Evolutionary conservation across 2,113 vertebrate genomes (phyloP), one percentile per base, ranked within the genome.

Genomic region (Pipra filicauda): DNA sequence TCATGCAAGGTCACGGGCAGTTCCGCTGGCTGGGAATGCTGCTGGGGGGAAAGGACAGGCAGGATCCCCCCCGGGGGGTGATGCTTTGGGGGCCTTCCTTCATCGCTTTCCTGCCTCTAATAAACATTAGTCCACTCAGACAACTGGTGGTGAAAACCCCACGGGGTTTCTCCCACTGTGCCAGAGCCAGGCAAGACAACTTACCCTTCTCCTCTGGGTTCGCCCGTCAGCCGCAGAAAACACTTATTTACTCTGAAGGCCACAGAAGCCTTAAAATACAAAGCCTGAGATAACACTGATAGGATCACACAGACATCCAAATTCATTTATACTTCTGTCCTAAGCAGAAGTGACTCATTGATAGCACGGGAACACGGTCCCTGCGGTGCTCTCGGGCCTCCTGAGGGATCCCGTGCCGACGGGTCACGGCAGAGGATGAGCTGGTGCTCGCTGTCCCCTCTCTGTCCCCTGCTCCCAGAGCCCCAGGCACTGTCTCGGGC

Each of bases 271-370:
- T 88, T 57, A 67, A 82, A 89, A 91, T 21, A 16, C 81, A 52
- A 44, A 61, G 39, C 41, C 74, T 5, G 9, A 27, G 57, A 81
- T 85, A 94, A 87, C 89, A 23, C 92, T 83, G 91, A 97, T 65
- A 79, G 64, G 84, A 96, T 95, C 69, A 22, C 85, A 70, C 93
- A 95, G 93, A 95, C 91, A 94, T 97, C 96, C 93, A 59, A 23
- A 71, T 18, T 44, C 35, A 95, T 97, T 96, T 93, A 43, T 37
- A 49, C 64, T 14, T 3, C 66, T 12, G 79, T n/a, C 91, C 93
- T 90, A 64, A 95, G 71, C 78, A 20, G 62, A 74, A 96, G 70
- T 57, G 91, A 97, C 93, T 93, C 19, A 2, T 2, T 2, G 81
- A 49, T 46, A 26, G 52, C 18, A 15, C 54, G 33, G 61, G 39